These are phyloP conservation scores for Adelphocoris suturalis DNA, from an alignment of 2,888 invertebrate genomes.

Conservation along the genomic window DNA sequence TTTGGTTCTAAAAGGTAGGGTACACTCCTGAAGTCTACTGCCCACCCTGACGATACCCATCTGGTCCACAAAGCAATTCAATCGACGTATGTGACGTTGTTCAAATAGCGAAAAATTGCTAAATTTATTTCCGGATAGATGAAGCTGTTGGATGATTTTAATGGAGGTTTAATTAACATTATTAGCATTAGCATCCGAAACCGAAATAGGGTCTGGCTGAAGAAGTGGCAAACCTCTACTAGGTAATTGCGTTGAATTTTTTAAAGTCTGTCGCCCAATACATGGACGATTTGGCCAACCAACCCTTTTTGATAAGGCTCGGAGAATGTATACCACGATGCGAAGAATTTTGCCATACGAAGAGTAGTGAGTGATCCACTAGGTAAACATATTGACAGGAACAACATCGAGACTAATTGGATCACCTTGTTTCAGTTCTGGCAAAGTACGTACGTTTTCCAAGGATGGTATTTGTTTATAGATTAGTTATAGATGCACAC, in stretches of 20 bases:
- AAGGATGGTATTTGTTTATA: too few relatives aligned
- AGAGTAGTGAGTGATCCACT: not conserved
- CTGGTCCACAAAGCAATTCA: not conserved
- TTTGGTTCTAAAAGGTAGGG: conserved; percentile 44
- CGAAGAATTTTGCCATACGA: not conserved
- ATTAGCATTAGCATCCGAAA: not conserved
- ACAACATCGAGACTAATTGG: not conserved
- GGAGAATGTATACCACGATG: not conserved
- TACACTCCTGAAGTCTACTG: conserved; percentile 66
- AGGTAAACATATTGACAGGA: not conserved
- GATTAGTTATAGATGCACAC: too few relatives aligned
- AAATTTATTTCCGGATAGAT: not conserved
- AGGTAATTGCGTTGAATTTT: not conserved
- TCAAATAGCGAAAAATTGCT: not conserved
- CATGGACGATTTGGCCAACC: not conserved
- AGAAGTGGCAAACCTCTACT: not conserved
- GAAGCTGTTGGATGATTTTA: not conserved
- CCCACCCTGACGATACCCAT: conserved; percentile 68
- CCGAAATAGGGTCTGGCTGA: not conserved
- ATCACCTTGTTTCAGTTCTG: not conserved
- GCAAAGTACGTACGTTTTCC: too few relatives aligned
- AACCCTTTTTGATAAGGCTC: not conserved
- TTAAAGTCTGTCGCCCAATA: not conserved
- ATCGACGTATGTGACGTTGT: not conserved
- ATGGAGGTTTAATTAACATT: not conserved